phyloP scores from a whole-genome alignment of 2,113 vertebrate species.

The Stomatorhinus ivindoensis region DNA sequence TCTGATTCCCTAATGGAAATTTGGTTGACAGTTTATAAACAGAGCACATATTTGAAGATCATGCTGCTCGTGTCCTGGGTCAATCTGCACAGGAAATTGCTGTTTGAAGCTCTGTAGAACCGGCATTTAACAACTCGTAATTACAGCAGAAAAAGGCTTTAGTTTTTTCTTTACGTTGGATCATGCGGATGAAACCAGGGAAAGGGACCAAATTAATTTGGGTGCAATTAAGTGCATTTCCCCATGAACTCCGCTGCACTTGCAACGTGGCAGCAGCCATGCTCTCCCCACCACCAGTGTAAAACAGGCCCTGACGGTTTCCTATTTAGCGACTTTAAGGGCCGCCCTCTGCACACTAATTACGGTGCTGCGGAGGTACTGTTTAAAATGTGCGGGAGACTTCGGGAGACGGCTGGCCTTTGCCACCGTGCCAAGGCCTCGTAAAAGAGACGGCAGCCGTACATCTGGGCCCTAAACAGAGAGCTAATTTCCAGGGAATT shows the following conservation, averaged over 20 bases:
- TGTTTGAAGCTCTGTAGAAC: neutral
- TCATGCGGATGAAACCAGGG: neutral
- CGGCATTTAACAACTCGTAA: neutral
- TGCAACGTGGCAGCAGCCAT: neutral
- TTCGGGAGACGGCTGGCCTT: neutral
- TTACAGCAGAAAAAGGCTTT: neutral
- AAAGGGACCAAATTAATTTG: neutral
- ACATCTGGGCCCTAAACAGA: slow-evolving; percentile 2
- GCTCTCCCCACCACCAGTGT: neutral
- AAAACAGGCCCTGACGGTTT: neutral
- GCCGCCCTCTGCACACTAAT: neutral
- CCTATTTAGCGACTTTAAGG: neutral
- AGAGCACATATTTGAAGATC: neutral
- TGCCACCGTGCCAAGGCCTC: neutral
- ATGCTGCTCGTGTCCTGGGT: neutral
- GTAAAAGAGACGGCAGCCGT: neutral
- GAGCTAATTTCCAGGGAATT: slow-evolving; percentile 18
- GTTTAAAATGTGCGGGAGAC: neutral
- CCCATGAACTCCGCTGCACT: neutral
- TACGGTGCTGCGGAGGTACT: neutral
- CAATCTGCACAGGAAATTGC: neutral
- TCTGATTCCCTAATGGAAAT: neutral
- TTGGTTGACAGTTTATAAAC: neutral
- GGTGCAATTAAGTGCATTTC: neutral
- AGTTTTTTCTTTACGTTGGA: neutral